phyloP scores from a whole-genome alignment of 2,113 vertebrate genomes.

The Catharus bicknelli region DNA sequence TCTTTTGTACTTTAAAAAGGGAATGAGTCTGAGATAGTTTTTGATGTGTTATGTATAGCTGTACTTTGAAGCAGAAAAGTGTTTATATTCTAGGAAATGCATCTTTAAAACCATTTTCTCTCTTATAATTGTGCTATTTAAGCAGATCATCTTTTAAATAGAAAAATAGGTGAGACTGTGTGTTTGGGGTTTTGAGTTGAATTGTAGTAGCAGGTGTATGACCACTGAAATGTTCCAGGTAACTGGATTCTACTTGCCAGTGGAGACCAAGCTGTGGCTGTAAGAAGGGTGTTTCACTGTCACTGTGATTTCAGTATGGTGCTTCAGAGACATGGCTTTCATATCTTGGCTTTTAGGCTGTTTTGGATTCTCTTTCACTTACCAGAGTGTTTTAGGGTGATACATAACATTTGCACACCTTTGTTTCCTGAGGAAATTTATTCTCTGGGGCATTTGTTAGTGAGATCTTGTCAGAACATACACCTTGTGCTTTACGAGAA shows the following conservation, averaged over 20 bases:
- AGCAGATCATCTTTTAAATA: background rate
- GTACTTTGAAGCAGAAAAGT: background rate
- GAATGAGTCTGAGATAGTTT: background rate
- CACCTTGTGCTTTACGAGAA: background rate
- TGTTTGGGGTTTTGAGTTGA: background rate
- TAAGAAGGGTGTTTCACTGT: background rate
- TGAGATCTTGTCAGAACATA: background rate
- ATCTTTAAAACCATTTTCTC: background rate
- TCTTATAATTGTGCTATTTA: background rate
- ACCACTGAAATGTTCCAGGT: background rate
- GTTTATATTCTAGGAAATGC: background rate
- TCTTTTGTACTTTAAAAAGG: background rate
- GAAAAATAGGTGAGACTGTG: background rate
- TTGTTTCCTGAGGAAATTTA: conserved; percentile 1
- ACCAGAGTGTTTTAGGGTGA: background rate
- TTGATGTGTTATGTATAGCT: background rate
- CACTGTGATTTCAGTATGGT: background rate
- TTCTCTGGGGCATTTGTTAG: conserved; percentile 1
- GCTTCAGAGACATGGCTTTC: background rate
- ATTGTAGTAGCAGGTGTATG: background rate
- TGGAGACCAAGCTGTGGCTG: background rate
- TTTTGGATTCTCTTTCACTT: background rate
- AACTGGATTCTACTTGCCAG: background rate
- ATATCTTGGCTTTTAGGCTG: background rate
- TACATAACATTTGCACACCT: background rate